Evolutionary conservation across 2,113 vertebrate species (phyloP).

Genomic region (Protomyctophum bolini): DNA sequence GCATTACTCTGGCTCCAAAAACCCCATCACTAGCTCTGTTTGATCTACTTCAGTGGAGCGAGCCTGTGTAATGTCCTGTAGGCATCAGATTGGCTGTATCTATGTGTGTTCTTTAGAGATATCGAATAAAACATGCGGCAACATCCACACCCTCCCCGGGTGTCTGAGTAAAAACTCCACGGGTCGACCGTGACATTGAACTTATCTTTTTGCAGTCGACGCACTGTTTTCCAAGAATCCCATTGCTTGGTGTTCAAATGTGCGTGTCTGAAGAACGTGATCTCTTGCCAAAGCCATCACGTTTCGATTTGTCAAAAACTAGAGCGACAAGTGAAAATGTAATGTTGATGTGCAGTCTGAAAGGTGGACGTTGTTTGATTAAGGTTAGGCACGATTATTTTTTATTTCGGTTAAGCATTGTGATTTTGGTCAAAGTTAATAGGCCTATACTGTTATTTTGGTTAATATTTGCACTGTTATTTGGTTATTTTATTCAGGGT

Average conservation of each 20-base stretch:
- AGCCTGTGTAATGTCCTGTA: conserved; percentile 24
- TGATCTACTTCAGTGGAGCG: conserved; percentile 29
- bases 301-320: too few relatives aligned
- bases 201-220: conserved; percentile 26
- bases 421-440: too few relatives aligned
- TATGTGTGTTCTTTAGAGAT: conserved; percentile 53
- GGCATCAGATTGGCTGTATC: conserved; percentile 20
- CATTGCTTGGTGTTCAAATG: conserved; percentile 14
- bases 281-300: too few relatives aligned
- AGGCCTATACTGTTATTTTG: too few relatives aligned
- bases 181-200: conserved; percentile 13
- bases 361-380: too few relatives aligned
- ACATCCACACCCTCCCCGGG: conserved; percentile 38
- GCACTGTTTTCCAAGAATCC: neutral
- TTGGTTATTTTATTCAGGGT: too few relatives aligned
- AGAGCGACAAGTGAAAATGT: too few relatives aligned
- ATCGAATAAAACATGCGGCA: conserved; percentile 34
- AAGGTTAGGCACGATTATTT: too few relatives aligned
- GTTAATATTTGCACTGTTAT: too few relatives aligned
- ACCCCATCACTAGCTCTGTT: conserved; percentile 40
- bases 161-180: conserved; percentile 23
- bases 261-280: neutral
- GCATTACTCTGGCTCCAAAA: conserved; percentile 37
- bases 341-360: too few relatives aligned
- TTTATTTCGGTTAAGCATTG: too few relatives aligned